Evolutionary conservation across 2,888 invertebrate genomes (phyloP).

Genomic region (Stenodera caucasica): DNA sequence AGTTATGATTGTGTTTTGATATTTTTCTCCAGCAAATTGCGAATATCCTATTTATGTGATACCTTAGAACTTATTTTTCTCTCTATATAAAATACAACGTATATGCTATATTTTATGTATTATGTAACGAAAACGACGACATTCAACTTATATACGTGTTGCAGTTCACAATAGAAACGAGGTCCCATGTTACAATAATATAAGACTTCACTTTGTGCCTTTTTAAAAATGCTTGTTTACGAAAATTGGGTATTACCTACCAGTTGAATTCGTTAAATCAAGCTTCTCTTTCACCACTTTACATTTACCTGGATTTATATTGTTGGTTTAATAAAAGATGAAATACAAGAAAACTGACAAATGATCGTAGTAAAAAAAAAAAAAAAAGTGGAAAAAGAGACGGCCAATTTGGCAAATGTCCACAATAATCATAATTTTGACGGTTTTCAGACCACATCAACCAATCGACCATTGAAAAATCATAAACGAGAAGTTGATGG

Average conservation of each 20-base stretch:
- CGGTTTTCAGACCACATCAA: not conserved
- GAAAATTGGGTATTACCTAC: conserved; percentile 31
- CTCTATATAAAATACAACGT: no score
- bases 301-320: conserved; percentile 1
- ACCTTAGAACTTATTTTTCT: conserved; percentile 25
- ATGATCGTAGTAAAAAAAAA: not conserved
- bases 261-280: conserved; percentile 26
- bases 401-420: not conserved
- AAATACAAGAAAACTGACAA: not conserved
- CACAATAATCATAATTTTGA: no score
- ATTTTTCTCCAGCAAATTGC: conserved; percentile 30
- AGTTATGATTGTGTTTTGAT: conserved; percentile 31
- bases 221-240: conserved; percentile 29
- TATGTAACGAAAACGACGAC: conserved; percentile 17
- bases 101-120: no score
- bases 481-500: not conserved
- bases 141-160: conserved; percentile 10
- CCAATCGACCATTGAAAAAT: not conserved
- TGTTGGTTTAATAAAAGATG: not conserved
- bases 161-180: conserved; percentile 25
- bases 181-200: conserved; percentile 14
- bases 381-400: not conserved
- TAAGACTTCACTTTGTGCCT: conserved; percentile 29
- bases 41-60: conserved; percentile 30
- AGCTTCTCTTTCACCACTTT: conserved; percentile 8